phyloP scores from a whole-genome alignment of 2,113 vertebrate species.

The Butorides virescens region DNA sequence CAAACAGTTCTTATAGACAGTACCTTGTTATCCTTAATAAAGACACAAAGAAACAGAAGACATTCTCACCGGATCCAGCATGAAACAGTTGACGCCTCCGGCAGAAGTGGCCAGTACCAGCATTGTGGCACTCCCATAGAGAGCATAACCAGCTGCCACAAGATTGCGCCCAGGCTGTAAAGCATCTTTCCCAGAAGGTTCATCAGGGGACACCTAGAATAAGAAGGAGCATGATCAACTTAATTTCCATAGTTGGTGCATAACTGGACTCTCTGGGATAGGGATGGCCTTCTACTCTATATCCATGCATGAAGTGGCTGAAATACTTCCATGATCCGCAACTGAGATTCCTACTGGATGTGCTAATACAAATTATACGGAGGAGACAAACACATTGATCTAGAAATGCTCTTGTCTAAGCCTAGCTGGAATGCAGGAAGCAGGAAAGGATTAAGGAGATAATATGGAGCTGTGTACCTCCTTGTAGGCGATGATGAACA shows the following conservation, averaged over 20 bases:
- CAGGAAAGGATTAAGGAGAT: conserved; percentile 35
- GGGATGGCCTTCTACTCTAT: neutral
- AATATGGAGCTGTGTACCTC: neutral
- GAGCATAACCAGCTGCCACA: conserved; percentile 92
- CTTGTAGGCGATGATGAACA: neutral
- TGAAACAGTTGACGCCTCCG: conserved; percentile 93
- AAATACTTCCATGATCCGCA: neutral
- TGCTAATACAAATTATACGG: neutral
- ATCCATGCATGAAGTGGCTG: neutral
- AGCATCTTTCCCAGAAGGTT: conserved; percentile 87
- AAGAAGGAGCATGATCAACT: neutral
- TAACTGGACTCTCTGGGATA: neutral
- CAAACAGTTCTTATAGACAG: neutral
- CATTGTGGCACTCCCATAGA: conserved; percentile 98
- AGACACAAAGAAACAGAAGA: neutral
- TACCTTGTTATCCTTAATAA: neutral
- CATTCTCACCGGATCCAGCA: conserved; percentile 92
- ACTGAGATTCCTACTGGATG: neutral
- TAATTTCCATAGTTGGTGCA: neutral
- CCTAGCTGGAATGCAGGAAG: conserved; percentile 35
- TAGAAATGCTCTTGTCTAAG: neutral
- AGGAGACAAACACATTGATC: neutral
- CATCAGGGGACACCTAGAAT: conserved; percentile 74
- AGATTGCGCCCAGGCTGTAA: conserved; percentile 90
- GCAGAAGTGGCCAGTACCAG: conserved; percentile 87